Base-by-base conservation (phyloP, 2,888 invertebrate species). In the Morpho deidamia region DNA sequence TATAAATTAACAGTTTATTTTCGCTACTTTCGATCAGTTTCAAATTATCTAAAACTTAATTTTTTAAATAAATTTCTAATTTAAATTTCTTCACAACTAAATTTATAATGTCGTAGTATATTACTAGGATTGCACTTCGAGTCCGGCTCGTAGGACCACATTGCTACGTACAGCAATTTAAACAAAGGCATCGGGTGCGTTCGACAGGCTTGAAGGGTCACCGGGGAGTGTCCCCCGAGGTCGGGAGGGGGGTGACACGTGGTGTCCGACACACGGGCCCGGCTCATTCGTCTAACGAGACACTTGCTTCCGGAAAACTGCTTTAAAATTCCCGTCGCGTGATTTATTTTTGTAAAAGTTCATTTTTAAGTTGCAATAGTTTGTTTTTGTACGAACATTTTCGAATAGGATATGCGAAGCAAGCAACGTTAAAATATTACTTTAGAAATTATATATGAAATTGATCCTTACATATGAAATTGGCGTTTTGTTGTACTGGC, bases 161-260 rank as follows among this genome's bases (percentile, higher is more conserved):
- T 42, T 14, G 49, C 47, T 51, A 58, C 74, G 76, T 74, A 76
- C 74, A 72, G 70, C 65, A 68, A 71, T 75, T 81, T 78, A 80
- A 83, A 80, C 78, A 81, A 82, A 79, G 81, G 81, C 78, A 72
- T 78, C 79, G 81, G 74, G 76, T 85, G 84, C 74, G 75, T 79
- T 80, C 79, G 86, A 84, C 84, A 83, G 75, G 59, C 65, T 64
- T 59, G 67, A 64, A 69, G 69, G 70, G 68, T 68, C 68, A 61
- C 59, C 64, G 69, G 72, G 70, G 74, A 69, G 64, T 60, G 66
- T 67, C 68, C 69, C 65, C 68, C 46, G 46, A 64, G 65, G 65
- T 60, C 59, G 54, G 61, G 67, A 55, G 63, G 52, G 58, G 55
- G 62, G 57, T 55, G 61, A 59, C 65, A 68, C 69, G 74, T 76